These are phyloP conservation scores for Apeltes quadracus DNA, from an alignment of 2,113 vertebrate species.

Conservation along the genomic window DNA sequence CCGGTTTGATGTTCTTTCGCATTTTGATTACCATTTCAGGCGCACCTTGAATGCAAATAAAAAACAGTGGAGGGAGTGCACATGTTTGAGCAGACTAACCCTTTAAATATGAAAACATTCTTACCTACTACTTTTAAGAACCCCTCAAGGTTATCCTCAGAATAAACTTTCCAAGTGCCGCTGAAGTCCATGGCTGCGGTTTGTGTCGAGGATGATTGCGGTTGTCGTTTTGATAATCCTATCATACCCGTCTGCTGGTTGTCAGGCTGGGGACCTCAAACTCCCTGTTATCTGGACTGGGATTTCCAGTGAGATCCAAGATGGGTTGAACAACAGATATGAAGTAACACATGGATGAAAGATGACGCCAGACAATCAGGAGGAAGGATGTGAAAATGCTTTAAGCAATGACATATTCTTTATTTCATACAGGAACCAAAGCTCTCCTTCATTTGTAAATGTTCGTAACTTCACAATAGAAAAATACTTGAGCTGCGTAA, in stretches of 20 bases:
- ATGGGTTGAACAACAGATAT: not conserved
- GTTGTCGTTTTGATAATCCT: slow-evolving; percentile 8
- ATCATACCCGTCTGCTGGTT: slow-evolving; percentile 38
- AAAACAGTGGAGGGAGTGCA: fast-evolving
- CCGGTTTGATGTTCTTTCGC: slow-evolving; percentile 82
- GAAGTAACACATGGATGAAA: not conserved
- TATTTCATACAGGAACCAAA: slow-evolving; percentile 53
- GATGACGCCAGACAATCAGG: not conserved
- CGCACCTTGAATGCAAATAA: slow-evolving; percentile 65
- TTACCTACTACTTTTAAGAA: slow-evolving; percentile 85
- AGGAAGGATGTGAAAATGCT: not conserved
- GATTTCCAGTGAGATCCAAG: slow-evolving; percentile 36
- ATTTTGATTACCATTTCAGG: slow-evolving; percentile 82
- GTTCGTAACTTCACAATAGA: slow-evolving; percentile 41
- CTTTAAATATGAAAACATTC: slow-evolving; percentile 16
- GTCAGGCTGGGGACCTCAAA: slow-evolving; percentile 62
- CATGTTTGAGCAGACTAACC: fast-evolving
- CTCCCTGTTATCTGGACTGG: slow-evolving; percentile 68
- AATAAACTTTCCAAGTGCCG: slow-evolving; percentile 85
- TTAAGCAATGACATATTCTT: slow-evolving; percentile 23
- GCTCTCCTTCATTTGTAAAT: slow-evolving; percentile 30
- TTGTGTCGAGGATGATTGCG: slow-evolving; percentile 20
- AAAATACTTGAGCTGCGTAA: slow-evolving; percentile 45
- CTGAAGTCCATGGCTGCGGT: slow-evolving; percentile 80
- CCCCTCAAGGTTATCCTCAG: slow-evolving; percentile 83